Evolutionary conservation across 1,140 invertebrate species (phyloP), one percentile per base, ranked within the genome.

Genomic region (Heliothis virescens): DNA sequence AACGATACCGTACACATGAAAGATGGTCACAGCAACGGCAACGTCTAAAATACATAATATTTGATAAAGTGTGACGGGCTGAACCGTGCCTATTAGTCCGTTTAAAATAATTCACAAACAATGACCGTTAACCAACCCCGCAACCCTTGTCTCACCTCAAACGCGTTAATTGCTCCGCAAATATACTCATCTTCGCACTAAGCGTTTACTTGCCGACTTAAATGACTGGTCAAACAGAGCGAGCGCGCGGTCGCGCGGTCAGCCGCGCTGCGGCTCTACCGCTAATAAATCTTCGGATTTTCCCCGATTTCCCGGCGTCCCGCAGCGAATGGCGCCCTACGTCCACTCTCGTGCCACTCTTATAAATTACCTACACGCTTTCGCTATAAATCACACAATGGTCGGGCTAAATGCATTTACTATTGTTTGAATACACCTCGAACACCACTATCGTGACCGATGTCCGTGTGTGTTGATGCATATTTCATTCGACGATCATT

Each of bases 341-440:
- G 82, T 79, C 80, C 80, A 83, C 86, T 84, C 86, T 83, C 86
- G 83, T 84, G 76, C 85, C 86, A 88, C 91, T 91, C 90, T 91
- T 92, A 94, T 94, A 94, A 94, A 94, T 94, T 92, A 94, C 91
- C 90, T 86, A 91, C 92, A 92, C 91, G 90, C 89, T 90, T 91
- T 86, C 83, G 85, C 89, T 83, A 92, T 94, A 92, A 92, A 94
- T 94, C 92, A 93, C 90, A 92, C 87, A 90, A 94, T 88, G 88
- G 89, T 80, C 85, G 74, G 85, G 86, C 90, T 93, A 92, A 94
- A 92, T 94, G 92, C 90, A 90, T 92, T 94, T 91, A 91, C 89
- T 93, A 92, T 93, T 92, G 91, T 94, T 92, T 87, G 89, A 91
- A 90, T 87, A 92, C 90, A 91, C 88, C 88, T 92, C 85, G 83